Conservation (phyloP, 2,888 invertebrate species). For the Macrophya alboannulata region DNA sequence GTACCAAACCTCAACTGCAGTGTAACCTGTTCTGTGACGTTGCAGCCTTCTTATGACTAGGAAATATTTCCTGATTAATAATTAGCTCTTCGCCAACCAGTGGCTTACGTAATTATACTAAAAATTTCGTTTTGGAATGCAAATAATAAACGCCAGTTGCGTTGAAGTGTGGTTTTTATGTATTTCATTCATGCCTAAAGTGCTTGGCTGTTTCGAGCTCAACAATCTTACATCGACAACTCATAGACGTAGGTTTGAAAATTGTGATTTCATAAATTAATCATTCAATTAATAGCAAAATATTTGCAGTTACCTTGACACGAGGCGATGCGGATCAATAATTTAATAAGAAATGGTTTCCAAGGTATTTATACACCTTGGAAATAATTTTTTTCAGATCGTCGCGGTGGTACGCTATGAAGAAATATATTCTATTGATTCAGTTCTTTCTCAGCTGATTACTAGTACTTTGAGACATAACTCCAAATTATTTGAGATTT, state of each 20-base stretch:
- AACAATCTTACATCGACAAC: not conserved
- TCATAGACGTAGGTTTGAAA: not conserved
- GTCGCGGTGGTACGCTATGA: no score
- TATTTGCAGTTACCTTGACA: no score
- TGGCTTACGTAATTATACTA: not conserved
- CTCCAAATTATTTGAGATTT: no score
- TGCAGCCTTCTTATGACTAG: not conserved
- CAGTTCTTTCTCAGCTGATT: no score
- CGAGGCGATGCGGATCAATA: no score
- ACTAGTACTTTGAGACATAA: no score
- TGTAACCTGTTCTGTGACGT: not conserved
- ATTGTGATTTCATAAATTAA: no score
- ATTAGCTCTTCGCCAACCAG: not conserved
- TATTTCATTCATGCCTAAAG: not conserved
- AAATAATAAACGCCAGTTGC: not conserved
- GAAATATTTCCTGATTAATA: not conserved
- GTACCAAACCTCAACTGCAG: not conserved
- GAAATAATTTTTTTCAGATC: no score
- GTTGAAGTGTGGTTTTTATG: not conserved
- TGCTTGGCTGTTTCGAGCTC: not conserved
- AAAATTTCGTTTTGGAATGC: not conserved
- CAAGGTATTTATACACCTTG: no score
- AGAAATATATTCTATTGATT: no score
- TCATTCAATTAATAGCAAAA: no score
- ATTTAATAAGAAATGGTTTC: no score